phyloP scores from a whole-genome alignment of 2,888 invertebrate species.

The Nymphalis c-album region DNA sequence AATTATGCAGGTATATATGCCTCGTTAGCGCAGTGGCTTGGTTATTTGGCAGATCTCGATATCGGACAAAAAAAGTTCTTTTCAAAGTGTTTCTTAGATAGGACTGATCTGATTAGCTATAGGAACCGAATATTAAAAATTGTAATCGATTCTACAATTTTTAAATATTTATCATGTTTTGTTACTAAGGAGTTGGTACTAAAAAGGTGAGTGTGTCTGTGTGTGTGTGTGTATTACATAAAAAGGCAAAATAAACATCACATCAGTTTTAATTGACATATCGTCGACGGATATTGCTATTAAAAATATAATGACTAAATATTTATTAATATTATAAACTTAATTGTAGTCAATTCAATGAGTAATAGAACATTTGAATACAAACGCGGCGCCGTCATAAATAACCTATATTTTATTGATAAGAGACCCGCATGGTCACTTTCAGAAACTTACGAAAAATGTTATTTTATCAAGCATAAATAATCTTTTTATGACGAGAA shows the following conservation, averaged over 20 bases:
- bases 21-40: no score
- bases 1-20: no score
- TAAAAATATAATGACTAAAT: constrained; percentile 8
- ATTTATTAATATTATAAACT: constrained; percentile 25
- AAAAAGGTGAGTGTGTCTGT: no score
- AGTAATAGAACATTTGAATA: constrained; percentile 45
- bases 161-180: no score
- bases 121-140: no score
- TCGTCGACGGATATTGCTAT: constrained; percentile 15
- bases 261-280: background rate
- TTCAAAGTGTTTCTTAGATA: no score
- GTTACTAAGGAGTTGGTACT: no score
- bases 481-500: constrained; percentile 81
- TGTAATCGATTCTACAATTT: no score
- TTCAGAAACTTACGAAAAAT: constrained; percentile 78
- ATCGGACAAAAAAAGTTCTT: no score
- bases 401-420: constrained; percentile 76
- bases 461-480: constrained; percentile 80
- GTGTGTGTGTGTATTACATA: no score
- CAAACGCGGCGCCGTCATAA: constrained; percentile 70
- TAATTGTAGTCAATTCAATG: constrained; percentile 34
- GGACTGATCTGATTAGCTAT: no score
- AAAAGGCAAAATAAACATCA: background rate
- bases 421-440: constrained; percentile 67
- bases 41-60: no score